Evolutionary conservation across 1,140 invertebrate genomes (phyloP).

Genomic region (Polyergus mexicanus): DNA sequence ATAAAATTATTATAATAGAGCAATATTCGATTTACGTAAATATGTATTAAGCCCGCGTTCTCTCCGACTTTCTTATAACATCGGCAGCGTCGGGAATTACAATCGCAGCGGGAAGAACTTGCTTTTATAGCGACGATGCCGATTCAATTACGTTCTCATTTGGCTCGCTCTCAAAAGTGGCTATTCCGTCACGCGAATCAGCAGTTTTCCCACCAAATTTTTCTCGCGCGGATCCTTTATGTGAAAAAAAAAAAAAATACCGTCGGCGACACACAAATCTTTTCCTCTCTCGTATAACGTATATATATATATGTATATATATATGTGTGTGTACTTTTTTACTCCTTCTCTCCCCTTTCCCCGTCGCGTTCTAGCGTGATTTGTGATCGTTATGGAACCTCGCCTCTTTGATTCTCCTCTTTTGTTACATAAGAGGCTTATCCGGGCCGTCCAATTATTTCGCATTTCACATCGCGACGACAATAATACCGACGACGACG

Average conservation of each 20-base stretch:
- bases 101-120: neutral
- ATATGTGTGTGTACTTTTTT: neutral
- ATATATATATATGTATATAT: neutral
- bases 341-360: neutral
- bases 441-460: slow-evolving; percentile 64
- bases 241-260: slow-evolving; percentile 41
- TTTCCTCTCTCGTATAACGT: neutral
- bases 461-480: slow-evolving; percentile 46
- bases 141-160: slow-evolving; percentile 56
- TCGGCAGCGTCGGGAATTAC: slow-evolving; percentile 22
- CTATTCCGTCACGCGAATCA: slow-evolving; percentile 43
- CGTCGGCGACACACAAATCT: neutral
- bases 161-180: slow-evolving; percentile 48
- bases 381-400: slow-evolving; percentile 61
- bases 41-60: too few species aligned
- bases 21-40: neutral
- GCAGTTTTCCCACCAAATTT: slow-evolving; percentile 47
- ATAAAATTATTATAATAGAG: neutral
- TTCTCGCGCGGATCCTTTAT: slow-evolving; percentile 23
- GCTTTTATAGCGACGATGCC: slow-evolving; percentile 33
- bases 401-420: slow-evolving; percentile 62
- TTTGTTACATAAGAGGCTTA: slow-evolving; percentile 69
- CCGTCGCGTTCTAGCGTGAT: slow-evolving; percentile 8
- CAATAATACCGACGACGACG: neutral
- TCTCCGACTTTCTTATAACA: neutral